These are phyloP conservation scores for Peromyscus attwateri DNA, from an alignment of 2,797 vertebrate species.

Conservation along the genomic window DNA sequence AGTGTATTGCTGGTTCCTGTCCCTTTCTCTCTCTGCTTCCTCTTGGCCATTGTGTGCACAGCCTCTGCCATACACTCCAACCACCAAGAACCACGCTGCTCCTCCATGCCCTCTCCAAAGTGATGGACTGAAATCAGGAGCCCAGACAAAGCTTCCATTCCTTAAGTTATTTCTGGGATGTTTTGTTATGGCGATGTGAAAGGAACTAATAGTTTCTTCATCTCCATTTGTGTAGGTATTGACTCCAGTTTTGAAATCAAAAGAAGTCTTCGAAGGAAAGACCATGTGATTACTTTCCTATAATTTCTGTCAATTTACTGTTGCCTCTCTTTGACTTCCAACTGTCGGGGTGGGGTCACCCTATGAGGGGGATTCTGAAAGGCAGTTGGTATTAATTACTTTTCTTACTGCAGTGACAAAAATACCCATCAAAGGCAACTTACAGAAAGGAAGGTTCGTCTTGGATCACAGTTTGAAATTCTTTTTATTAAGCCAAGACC, in stretches of 20 bases:
- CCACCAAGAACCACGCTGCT: not conserved
- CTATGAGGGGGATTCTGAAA: not conserved
- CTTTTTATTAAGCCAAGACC: not conserved
- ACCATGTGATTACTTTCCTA: not conserved
- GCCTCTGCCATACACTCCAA: not conserved
- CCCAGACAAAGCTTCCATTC: not conserved
- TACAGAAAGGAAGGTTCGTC: not conserved
- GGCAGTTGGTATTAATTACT: not conserved
- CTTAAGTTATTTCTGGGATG: not conserved
- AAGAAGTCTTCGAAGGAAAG: not conserved
- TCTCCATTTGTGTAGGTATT: not conserved
- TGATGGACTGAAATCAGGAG: not conserved
- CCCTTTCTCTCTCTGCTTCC: not conserved
- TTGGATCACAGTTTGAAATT: not conserved
- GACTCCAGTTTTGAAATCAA: slow-evolving; percentile 50
- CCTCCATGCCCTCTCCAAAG: not conserved
- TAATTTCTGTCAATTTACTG: not conserved
- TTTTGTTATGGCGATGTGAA: not conserved
- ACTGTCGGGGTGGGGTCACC: accelerated
- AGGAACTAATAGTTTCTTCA: not conserved
- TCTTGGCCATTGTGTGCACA: not conserved
- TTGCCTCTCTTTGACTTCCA: not conserved
- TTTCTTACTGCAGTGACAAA: not conserved
- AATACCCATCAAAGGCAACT: too few species aligned
- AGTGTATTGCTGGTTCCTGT: not conserved